Percentiles rank a stretch among this genome's conserved stretches.
Conservation (phyloP, 2,888 invertebrate species). For the Lasioglossum lativentre region DNA sequence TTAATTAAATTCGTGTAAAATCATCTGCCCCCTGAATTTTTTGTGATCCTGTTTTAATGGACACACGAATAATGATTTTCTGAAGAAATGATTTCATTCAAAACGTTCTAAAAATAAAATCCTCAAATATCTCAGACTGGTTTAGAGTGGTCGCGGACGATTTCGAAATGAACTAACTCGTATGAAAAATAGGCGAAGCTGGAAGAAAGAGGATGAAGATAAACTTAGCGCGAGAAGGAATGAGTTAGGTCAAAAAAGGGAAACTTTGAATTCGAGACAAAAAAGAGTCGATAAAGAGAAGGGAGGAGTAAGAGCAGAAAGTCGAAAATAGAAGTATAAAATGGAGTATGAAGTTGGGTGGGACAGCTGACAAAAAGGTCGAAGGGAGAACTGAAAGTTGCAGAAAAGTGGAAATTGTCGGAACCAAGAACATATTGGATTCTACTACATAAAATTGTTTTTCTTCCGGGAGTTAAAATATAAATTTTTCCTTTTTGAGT, state of each 20-base stretch:
- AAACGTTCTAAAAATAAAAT: background rate
- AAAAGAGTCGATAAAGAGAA: background rate
- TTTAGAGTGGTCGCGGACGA: background rate
- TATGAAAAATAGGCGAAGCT: background rate
- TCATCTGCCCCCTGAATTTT: no score
- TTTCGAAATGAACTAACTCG: background rate
- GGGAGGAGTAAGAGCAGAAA: background rate
- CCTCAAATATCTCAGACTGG: background rate
- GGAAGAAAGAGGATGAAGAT: background rate
- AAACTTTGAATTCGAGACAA: background rate
- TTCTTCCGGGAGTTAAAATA: background rate
- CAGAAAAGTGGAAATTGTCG: slow-evolving; percentile 37
- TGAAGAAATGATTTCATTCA: background rate
- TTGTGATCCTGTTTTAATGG: background rate
- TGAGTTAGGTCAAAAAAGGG: background rate
- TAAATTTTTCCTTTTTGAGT: background rate
- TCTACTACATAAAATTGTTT: background rate
- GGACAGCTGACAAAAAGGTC: slow-evolving; percentile 13
- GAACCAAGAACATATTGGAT: slow-evolving; percentile 10
- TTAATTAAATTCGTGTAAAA: background rate
- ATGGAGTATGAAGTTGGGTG: slow-evolving; percentile 13
- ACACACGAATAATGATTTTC: background rate
- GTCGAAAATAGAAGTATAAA: slow-evolving; percentile 16
- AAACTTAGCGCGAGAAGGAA: background rate
- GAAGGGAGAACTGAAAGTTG: slow-evolving; percentile 36